A percentile compares a stretch with the other conserved stretches of the same genome.
Conservation (phyloP, 2,888 invertebrate species). For the Phyllotreta cruciferae region DNA sequence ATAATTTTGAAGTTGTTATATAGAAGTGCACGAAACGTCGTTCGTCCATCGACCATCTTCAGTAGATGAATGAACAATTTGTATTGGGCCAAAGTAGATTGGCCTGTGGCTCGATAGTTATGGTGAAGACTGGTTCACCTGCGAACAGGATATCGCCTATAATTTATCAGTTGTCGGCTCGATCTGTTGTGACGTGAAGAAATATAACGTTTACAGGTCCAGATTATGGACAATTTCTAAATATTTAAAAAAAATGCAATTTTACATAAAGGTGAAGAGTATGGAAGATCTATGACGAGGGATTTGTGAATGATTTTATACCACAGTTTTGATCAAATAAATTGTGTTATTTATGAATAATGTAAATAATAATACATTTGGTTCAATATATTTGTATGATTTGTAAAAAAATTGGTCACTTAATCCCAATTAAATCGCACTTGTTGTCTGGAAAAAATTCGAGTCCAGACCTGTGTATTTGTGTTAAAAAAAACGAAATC, state of each 20-base stretch:
- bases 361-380: too few relatives aligned
- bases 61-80: constrained; percentile 24
- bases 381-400: neutral
- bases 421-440: too few relatives aligned
- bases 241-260: too few relatives aligned
- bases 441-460: too few relatives aligned
- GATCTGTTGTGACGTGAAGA: constrained; percentile 38
- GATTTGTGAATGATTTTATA: too few relatives aligned
- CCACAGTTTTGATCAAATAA: neutral
- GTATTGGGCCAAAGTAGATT: constrained; percentile 18
- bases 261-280: too few relatives aligned
- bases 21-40: constrained; percentile 15
- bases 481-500: neutral
- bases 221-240: too few relatives aligned
- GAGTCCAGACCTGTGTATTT: neutral
- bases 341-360: neutral
- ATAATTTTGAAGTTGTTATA: too few relatives aligned
- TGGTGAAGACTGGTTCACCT: constrained; percentile 32
- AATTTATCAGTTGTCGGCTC: constrained; percentile 34
- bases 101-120: constrained; percentile 27
- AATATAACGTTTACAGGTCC: constrained; percentile 11
- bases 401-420: too few relatives aligned
- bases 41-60: constrained; percentile 16
- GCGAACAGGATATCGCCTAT: constrained; percentile 33
- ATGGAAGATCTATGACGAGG: too few relatives aligned